These are phyloP conservation scores for Tridacna gigas DNA, from an alignment of 2,888 invertebrate genomes.

Conservation along the genomic window DNA sequence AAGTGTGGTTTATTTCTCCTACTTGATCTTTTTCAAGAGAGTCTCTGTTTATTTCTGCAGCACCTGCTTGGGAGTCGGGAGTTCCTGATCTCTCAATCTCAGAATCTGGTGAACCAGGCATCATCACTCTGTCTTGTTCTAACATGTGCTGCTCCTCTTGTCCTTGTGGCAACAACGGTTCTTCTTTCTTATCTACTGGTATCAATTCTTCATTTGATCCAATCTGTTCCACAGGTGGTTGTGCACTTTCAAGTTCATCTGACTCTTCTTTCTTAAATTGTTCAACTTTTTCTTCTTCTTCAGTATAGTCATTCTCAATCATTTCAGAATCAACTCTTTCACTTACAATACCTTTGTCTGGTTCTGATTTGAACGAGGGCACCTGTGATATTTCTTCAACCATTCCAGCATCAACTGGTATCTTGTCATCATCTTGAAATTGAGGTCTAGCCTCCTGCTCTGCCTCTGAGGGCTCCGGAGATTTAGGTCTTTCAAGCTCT, in stretches of 20 bases:
- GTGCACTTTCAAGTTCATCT: background rate
- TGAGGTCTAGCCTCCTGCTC: constrained; percentile 35
- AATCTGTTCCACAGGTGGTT: background rate
- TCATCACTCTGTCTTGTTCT: background rate
- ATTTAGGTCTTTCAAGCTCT: constrained; percentile 46
- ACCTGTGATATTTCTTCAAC: background rate
- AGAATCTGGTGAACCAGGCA: constrained; percentile 39
- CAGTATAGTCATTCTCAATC: constrained; percentile 36
- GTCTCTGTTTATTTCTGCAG: constrained; percentile 44
- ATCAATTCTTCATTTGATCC: background rate
- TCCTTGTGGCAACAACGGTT: background rate
- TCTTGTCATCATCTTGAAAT: background rate
- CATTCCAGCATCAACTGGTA: constrained; percentile 11
- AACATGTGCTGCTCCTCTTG: constrained; percentile 1
- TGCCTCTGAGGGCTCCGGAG: constrained; percentile 50
- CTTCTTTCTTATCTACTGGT: background rate
- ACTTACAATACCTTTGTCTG: constrained; percentile 3
- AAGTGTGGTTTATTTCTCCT: constrained; percentile 27
- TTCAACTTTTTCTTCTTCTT: constrained; percentile 40
- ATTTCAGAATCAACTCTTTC: constrained; percentile 28
- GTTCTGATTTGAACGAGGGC: constrained; percentile 3
- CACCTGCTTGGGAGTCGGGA: constrained; percentile 57
- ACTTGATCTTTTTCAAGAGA: constrained; percentile 57
- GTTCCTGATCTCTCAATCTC: constrained; percentile 56
- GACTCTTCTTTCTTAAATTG: background rate